Evolutionary conservation across 2,797 vertebrate genomes (phyloP), one percentile per base, ranked within the genome.

Genomic region (Coreius guichenoti): DNA sequence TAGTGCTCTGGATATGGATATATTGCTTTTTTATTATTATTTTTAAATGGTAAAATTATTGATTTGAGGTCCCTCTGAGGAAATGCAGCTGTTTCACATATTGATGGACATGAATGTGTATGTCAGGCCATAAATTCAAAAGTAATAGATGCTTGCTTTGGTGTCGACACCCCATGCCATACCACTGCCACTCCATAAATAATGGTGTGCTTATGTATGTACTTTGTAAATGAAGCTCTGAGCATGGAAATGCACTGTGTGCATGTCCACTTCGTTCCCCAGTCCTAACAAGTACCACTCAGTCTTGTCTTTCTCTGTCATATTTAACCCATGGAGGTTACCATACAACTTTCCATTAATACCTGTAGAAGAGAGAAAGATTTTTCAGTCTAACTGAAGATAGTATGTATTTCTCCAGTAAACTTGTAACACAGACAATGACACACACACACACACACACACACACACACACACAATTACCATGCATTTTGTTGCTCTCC

Each of bases 201-300:
- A 1, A 2, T 47, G 4, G 14, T 70, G 65, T 78, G 39, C 49
- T 43, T 82, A 69, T 68, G 39, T 72, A 54, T 13, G 5, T 79
- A 85, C 86, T 90, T 80, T 96, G 90, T 96, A 96, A 82, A 95
- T 93, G 92, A 97, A 97, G 70, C 94, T 96, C 90, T 96, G 95
- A 3, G 93, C 95, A 1, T 97, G 96, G 86, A 96, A 97, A 89
- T 97, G 96, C n/a, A 96, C 93, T 1, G 96, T 97, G 39, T 97
- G 96, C 80, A 97, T 90, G 76, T 97, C 96, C 68, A 95, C 88
- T 88, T 96, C 95, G 29, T 93, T 93, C 61, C 96, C 96, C 87
- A 97, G 91, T 85, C 95, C 96, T 83, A 97, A 89, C 84, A 97
- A 92, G 81, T 97, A 96, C 96, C 96, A 97, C 88, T 96, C 95